A percentile compares a stretch with the other conserved stretches of the same genome.
Conservation (phyloP, 2,888 invertebrate species). For the Euphydryas editha region DNA sequence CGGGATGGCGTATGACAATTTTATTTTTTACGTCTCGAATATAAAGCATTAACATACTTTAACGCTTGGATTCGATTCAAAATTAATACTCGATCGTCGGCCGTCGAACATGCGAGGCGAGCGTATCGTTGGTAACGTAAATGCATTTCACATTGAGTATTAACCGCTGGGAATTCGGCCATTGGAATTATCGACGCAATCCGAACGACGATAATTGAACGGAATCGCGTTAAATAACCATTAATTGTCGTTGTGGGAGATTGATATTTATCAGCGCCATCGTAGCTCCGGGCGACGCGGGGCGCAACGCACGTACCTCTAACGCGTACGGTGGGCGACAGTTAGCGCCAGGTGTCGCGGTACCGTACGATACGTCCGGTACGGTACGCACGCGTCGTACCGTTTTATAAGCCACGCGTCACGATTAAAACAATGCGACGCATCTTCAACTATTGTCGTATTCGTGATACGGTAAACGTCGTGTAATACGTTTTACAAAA, state of each 20-base stretch:
- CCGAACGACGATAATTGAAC: slow-evolving; percentile 74
- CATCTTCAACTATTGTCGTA: neutral
- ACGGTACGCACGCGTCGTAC: slow-evolving; percentile 19
- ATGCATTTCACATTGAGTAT: slow-evolving; percentile 65
- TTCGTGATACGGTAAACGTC: neutral
- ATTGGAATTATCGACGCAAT: slow-evolving; percentile 73
- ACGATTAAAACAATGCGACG: slow-evolving; percentile 8
- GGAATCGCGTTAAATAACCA: slow-evolving; percentile 75
- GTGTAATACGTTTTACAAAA: neutral
- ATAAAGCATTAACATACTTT: slow-evolving; percentile 67
- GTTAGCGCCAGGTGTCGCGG: slow-evolving; percentile 15
- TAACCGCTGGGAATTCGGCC: slow-evolving; percentile 73
- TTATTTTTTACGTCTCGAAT: slow-evolving; percentile 57
- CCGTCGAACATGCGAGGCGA: slow-evolving; percentile 47
- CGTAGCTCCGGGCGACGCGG: slow-evolving; percentile 46
- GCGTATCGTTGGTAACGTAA: slow-evolving; percentile 54
- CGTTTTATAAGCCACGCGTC: slow-evolving; percentile 11
- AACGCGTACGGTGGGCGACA: slow-evolving; percentile 1
- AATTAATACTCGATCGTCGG: slow-evolving; percentile 65
- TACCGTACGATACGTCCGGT: neutral
- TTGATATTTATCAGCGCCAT: slow-evolving; percentile 59
- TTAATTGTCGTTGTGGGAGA: slow-evolving; percentile 70
- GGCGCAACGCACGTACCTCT: slow-evolving; percentile 15
- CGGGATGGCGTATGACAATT: slow-evolving; percentile 56
- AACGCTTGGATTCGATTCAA: slow-evolving; percentile 64